Base-by-base conservation (phyloP, 1,140 invertebrate genomes). In the Drosophila takahashii region DNA sequence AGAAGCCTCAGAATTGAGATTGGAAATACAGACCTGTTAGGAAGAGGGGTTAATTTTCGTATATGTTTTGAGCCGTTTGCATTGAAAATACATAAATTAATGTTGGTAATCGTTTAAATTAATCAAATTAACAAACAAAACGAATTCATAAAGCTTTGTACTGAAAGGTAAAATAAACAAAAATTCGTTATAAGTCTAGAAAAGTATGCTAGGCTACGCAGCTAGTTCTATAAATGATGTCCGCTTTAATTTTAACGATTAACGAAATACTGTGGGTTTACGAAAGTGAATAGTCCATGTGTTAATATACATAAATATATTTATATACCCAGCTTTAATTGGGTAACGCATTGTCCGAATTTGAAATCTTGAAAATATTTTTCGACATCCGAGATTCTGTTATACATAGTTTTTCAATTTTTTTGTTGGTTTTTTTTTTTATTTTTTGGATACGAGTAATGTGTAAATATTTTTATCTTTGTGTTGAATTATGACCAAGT, bases 231-330 rank as follows among this genome's bases (percentile, higher is more conserved):
- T 57, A 74, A 56, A 34, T 41, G 37, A 29, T 16, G 45, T 53
- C 32, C 16, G 27, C 39, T 32, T 50, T 41, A 62, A 72, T 61
- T 48, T 36, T 42, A 48, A 59, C 59, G 27, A 53, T 52, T 36
- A 80, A 77, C 59, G 22, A 81, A 87, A 87, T 89, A 83, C 83
- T 87, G 83, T 32, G 51, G 54, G 47, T 79, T 65, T 41, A 44
- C 44, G 60, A 69, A 61, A 51, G 51, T 54, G 36, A 39, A 64
- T 79, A 76, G 48, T 45, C 37, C 54, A 41, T 69, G 56, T 71
- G 34, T 69, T 54, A 70, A 34, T 73, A 50, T 65, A 54, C 58
- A 41, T 52, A 44, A 13, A 18, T 54, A 44, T 64, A 29, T 57
- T 27, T 26, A 50, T 66, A 41, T 77, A 84, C 52, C 59, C 77